These are phyloP conservation scores for Menura novaehollandiae DNA, from an alignment of 2,113 vertebrate genomes.

Conservation along the genomic window DNA sequence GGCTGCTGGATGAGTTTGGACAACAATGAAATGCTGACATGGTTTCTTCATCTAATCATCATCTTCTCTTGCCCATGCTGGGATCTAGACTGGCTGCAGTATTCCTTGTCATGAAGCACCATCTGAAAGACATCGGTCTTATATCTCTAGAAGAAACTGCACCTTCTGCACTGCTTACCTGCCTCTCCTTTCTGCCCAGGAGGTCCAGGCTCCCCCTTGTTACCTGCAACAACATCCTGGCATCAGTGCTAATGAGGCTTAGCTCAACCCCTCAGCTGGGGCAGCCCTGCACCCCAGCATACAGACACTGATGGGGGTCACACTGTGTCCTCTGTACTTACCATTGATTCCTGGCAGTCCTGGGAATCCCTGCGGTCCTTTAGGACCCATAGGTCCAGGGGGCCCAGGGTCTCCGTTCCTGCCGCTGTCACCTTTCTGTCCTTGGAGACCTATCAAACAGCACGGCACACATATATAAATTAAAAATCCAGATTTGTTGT, in stretches of 20 bases:
- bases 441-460: conserved; percentile 24
- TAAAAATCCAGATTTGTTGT: fast-evolving
- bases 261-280: neutral
- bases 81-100: neutral
- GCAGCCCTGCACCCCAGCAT: neutral
- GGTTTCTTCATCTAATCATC: neutral
- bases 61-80: neutral
- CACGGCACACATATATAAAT: neutral
- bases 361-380: conserved; percentile 31
- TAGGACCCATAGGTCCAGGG: neutral
- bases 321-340: neutral
- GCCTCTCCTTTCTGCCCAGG: conserved; percentile 65
- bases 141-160: neutral
- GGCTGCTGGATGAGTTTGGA: neutral
- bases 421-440: conserved; percentile 59
- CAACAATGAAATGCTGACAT: fast-evolving
- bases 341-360: conserved; percentile 45
- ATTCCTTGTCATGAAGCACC: neutral
- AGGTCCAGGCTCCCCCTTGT: conserved; percentile 12
- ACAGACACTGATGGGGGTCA: fast-evolving
- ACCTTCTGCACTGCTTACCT: conserved; percentile 50
- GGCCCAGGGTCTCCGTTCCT: conserved; percentile 43
- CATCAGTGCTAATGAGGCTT: neutral
- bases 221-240: conserved; percentile 46
- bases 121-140: neutral